Evolutionary conservation across 2,113 vertebrate species (phyloP), one percentile per base, ranked within the genome.

Genomic region (Delphinus delphis): DNA sequence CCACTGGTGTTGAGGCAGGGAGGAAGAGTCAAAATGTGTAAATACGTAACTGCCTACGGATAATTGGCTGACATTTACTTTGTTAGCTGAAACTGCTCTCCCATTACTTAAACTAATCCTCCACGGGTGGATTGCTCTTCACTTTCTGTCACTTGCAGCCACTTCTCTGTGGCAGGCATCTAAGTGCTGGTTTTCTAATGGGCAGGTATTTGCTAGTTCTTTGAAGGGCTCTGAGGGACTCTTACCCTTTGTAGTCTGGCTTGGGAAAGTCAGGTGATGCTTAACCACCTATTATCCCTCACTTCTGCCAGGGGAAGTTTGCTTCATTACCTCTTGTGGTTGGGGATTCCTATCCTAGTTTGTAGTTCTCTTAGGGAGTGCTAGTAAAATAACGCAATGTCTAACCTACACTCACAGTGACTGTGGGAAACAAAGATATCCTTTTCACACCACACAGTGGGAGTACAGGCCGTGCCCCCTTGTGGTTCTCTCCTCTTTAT

Each of bases 41-140:
- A 44, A 55, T 21, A 15, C 17, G 2, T 28, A 92, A 62, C 13
- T 65, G 7, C 31, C 21, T 65, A 26, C 8, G 38, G 28, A 70
- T 31, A 55, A 65, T 7, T n/a, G 38, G 38, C 47, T 31, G 17
- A 55, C 26, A 20, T 93, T 73, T 68, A 73, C 44, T 50, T 67
- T 41, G 25, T 71, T 84, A 8, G 65, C 65, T 81, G 36, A 91
- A 68, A 67, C 47, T 60, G 41, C 31, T 85, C 44, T 95, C 80
- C 18, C 6, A 25, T 82, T 25, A 38, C 58, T 70, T 53, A 73
- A 73, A 65, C 26, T 26, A 65, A 53, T 15, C 20, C 25, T 55
- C 21, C 5, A 3, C 73, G 28, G 28, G 13, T 41, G 4, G 20
- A 41, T 55, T 41, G 62, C 26, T 55, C 18, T 67, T 53, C 13